phyloP scores from a whole-genome alignment of 2,113 vertebrate genomes.

The Paralichthys olivaceus region DNA sequence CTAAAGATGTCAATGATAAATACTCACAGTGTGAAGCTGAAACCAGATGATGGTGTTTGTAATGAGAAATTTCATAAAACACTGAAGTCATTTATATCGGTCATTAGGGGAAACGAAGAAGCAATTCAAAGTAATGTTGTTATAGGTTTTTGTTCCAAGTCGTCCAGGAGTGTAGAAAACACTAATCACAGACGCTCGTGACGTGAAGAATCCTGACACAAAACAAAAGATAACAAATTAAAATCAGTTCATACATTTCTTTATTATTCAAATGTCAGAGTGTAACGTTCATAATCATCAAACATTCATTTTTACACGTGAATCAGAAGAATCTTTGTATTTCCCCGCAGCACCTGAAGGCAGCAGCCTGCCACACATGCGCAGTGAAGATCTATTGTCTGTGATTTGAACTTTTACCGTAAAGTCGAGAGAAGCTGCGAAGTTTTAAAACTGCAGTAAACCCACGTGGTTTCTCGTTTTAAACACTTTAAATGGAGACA shows the following conservation, averaged over 20 bases:
- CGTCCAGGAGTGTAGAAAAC: no score
- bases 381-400: conserved; percentile 37
- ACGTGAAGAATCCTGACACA: no score
- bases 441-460: not conserved
- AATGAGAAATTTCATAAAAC: no score
- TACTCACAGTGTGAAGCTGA: no score
- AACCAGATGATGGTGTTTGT: no score
- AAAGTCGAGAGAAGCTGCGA: not conserved
- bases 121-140: no score
- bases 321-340: not conserved
- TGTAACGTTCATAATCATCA: not conserved
- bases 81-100: no score
- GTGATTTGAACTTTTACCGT: conserved; percentile 13
- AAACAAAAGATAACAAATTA: no score
- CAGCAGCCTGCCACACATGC: conserved; percentile 31
- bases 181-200: no score
- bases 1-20: no score
- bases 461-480: not conserved
- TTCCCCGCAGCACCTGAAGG: conserved; percentile 1
- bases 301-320: not conserved
- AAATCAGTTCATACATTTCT: not conserved
- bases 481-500: not conserved
- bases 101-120: no score
- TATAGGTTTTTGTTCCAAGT: no score
- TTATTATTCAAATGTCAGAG: not conserved